A percentile compares a stretch with the other conserved stretches of the same genome.
phyloP scores from a whole-genome alignment of 2,888 invertebrate species.

The Phaedon cochleariae region DNA sequence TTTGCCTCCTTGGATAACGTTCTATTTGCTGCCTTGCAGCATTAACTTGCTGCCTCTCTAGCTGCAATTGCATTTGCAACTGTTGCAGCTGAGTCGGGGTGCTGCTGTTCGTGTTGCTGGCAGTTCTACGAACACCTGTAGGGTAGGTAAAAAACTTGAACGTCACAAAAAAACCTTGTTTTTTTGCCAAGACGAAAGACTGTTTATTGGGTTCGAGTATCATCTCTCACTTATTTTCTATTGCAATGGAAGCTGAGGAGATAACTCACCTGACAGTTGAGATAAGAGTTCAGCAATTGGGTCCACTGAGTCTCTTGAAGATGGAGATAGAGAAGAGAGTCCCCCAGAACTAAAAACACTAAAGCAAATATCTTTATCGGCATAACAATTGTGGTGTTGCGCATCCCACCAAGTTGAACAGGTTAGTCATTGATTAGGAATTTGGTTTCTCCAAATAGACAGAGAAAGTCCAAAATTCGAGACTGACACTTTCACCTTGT shows the following conservation, averaged over 20 bases:
- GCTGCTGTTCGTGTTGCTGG: slow-evolving; percentile 65
- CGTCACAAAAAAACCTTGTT: not conserved
- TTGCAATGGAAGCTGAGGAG: too few species aligned
- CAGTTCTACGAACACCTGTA: slow-evolving; percentile 77
- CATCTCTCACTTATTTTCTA: too few species aligned
- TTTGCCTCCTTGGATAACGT: slow-evolving; percentile 84
- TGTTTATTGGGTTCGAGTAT: too few species aligned
- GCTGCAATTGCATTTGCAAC: slow-evolving; percentile 93
- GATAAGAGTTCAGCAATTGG: slow-evolving; percentile 96
- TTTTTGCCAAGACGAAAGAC: too few species aligned
- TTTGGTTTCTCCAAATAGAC: too few species aligned
- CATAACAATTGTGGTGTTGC: not conserved
- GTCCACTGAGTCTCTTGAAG: slow-evolving; percentile 92
- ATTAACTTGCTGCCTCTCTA: slow-evolving; percentile 87
- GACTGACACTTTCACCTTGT: too few species aligned
- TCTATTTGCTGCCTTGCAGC: slow-evolving; percentile 90
- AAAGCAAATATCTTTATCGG: slow-evolving; percentile 46
- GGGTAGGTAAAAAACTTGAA: slow-evolving; percentile 11
- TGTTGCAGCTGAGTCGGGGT: slow-evolving; percentile 88
- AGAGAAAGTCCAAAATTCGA: too few species aligned
- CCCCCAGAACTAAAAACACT: slow-evolving; percentile 76
- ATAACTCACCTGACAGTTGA: slow-evolving; percentile 78
- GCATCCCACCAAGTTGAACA: not conserved
- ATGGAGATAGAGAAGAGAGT: slow-evolving; percentile 85
- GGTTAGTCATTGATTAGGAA: too few species aligned